A percentile compares a stretch with the other conserved stretches of the same genome.
These are phyloP conservation scores for Galago senegalensis DNA, from an alignment of 2,797 vertebrate genomes.

Conservation along the genomic window DNA sequence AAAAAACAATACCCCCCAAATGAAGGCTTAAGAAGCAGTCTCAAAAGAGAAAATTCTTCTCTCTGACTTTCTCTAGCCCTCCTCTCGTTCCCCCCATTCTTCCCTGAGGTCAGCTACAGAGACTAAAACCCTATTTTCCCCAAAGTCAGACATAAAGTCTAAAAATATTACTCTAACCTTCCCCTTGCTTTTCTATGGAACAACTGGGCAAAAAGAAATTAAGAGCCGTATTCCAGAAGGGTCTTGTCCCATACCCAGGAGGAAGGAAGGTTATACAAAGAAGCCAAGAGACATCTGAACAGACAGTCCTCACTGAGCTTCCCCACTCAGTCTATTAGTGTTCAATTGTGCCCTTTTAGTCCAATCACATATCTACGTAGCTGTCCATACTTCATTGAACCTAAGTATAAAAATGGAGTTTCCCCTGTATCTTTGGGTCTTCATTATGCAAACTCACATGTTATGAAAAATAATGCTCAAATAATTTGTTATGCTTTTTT, in stretches of 20 bases:
- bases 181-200: background rate
- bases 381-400: background rate
- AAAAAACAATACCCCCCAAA: background rate
- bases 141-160: background rate
- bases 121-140: background rate
- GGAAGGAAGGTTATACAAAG: background rate
- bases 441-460: background rate
- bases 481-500: background rate
- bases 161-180: background rate
- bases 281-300: background rate
- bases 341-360: background rate
- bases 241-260: background rate
- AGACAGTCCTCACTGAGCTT: background rate
- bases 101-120: background rate
- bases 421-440: background rate
- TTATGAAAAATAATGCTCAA: background rate
- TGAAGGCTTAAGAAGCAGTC: background rate
- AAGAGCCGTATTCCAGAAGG: background rate
- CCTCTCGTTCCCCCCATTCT: background rate
- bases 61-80: background rate
- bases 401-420: background rate
- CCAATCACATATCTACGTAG: background rate
- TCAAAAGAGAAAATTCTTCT: background rate
- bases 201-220: background rate
- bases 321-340: background rate